A percentile compares a stretch with the other conserved stretches of the same genome.
These are phyloP conservation scores for Drosophila paramelanica DNA, from an alignment of 2,888 invertebrate genomes.

Conservation along the genomic window DNA sequence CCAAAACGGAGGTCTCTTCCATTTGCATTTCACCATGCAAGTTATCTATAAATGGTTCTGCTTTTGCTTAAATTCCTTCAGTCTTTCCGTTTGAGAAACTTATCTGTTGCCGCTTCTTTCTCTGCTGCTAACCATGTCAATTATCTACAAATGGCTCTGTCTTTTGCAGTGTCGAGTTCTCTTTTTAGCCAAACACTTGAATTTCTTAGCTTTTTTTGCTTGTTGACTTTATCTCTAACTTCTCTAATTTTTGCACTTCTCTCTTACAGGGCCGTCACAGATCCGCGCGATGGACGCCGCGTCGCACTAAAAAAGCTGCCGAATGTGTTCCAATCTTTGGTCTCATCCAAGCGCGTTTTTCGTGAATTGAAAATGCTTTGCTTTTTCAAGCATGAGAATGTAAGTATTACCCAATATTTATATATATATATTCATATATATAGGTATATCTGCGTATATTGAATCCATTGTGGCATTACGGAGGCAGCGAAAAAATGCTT, in stretches of 20 bases:
- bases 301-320: conserved; percentile 99
- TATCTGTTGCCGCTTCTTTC: background rate
- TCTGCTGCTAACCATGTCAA: background rate
- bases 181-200: background rate
- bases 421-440: conserved; percentile 2
- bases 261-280: conserved; percentile 96
- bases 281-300: conserved; percentile 98
- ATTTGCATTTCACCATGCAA: background rate
- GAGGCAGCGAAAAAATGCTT: conserved; percentile 12
- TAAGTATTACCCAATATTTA: conserved; percentile 87
- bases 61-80: background rate
- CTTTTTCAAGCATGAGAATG: conserved; percentile 99
- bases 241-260: background rate
- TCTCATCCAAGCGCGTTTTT: conserved; percentile 99
- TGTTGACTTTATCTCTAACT: conserved; percentile 3
- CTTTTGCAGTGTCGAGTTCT: background rate
- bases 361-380: conserved; percentile 99
- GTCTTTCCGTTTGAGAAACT: background rate
- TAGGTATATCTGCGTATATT: background rate
- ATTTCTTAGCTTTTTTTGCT: background rate
- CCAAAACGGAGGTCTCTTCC: background rate
- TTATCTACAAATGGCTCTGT: background rate
- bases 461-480: conserved; percentile 1
- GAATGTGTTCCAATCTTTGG: conserved; percentile 99
- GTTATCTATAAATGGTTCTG: background rate